Conservation (phyloP, 2,113 vertebrate species). For the Dicentrarchus labrax region DNA sequence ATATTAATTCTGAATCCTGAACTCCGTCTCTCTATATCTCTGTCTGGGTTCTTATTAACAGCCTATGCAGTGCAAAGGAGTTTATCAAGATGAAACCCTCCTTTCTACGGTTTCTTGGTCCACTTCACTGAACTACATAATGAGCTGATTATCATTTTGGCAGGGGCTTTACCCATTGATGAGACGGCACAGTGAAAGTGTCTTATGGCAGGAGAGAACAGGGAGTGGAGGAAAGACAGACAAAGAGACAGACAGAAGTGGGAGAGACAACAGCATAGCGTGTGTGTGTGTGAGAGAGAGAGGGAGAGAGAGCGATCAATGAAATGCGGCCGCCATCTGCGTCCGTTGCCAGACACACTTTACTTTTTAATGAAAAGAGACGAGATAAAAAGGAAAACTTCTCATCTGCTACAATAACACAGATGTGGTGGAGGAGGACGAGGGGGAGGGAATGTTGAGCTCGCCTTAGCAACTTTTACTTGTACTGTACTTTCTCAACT, state of each 20-base stretch:
- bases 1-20: conserved; percentile 46
- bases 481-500: conserved; percentile 5
- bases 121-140: conserved; percentile 73
- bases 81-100: conserved; percentile 60
- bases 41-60: conserved; percentile 55
- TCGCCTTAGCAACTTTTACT: conserved; percentile 30
- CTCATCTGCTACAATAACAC: conserved; percentile 56
- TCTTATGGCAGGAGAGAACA: conserved; percentile 24
- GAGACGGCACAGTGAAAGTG: conserved; percentile 47
- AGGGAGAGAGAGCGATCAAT: conserved; percentile 46
- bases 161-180: conserved; percentile 65
- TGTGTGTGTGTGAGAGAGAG: background rate
- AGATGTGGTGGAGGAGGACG: conserved; percentile 37
- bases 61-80: conserved; percentile 19
- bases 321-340: conserved; percentile 46
- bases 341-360: conserved; percentile 51
- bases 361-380: conserved; percentile 62
- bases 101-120: conserved; percentile 47
- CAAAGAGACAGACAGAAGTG: conserved; percentile 22
- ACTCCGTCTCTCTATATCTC: conserved; percentile 1
- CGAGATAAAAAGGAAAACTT: conserved; percentile 47
- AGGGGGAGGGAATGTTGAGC: conserved; percentile 7
- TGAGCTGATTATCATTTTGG: conserved; percentile 80
- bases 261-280: background rate
- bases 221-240: conserved; percentile 19